Evolutionary conservation across 2,888 invertebrate genomes (phyloP).

Genomic region (Macroteleia sp.): DNA sequence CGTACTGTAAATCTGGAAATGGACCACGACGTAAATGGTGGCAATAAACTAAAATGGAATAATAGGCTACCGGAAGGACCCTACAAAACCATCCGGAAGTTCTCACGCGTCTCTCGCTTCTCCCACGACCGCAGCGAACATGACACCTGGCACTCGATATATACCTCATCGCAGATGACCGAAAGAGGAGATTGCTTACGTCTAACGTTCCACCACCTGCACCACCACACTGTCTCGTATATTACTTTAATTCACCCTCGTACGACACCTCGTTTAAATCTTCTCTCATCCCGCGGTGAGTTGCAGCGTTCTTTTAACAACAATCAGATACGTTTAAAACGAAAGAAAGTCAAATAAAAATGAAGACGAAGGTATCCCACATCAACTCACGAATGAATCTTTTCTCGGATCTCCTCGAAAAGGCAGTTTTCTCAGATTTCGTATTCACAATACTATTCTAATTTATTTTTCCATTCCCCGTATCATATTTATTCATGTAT

Average conservation of each 20-base stretch:
- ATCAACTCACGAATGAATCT: conserved; percentile 37
- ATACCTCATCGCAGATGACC: conserved; percentile 70
- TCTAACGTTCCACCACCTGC: conserved; percentile 69
- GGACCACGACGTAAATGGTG: conserved; percentile 69
- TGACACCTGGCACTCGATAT: conserved; percentile 82
- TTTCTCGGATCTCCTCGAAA: conserved; percentile 18
- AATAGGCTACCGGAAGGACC: conserved; percentile 82
- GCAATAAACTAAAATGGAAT: conserved; percentile 81
- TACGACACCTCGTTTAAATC: conserved; percentile 53
- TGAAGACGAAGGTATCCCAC: not conserved
- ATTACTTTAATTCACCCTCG: conserved; percentile 52
- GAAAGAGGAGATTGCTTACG: conserved; percentile 68
- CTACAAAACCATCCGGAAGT: conserved; percentile 82
- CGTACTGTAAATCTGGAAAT: conserved; percentile 44
- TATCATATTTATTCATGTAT: conserved; percentile 51
- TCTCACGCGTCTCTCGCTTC: conserved; percentile 84
- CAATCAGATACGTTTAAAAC: conserved; percentile 28
- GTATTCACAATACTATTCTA: conserved; percentile 33
- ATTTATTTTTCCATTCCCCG: conserved; percentile 42
- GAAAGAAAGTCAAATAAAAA: not conserved
- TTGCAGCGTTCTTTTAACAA: conserved; percentile 22
- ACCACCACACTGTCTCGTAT: conserved; percentile 47
- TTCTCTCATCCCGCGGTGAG: conserved; percentile 8
- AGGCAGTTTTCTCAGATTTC: conserved; percentile 38
- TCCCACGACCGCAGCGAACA: conserved; percentile 82